Conservation (phyloP, 2,113 vertebrate species). For the Centropus unirufus region DNA sequence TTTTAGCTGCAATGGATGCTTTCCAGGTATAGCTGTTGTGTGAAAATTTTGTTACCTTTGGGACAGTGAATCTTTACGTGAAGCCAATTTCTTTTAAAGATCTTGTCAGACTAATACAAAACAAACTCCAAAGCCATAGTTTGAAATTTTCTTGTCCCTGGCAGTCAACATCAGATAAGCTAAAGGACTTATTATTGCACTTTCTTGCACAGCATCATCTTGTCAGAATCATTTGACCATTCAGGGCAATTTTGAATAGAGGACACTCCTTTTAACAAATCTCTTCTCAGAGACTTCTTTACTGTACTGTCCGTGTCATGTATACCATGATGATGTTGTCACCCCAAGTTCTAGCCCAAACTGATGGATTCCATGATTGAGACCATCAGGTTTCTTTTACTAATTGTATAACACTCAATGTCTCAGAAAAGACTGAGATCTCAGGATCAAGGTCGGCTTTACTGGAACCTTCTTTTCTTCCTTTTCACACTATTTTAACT, state of each 20-base stretch:
- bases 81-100: background rate
- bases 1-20: background rate
- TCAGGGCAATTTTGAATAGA: background rate
- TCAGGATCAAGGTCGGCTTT: background rate
- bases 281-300: background rate
- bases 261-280: background rate
- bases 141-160: background rate
- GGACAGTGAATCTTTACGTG: background rate
- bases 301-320: background rate
- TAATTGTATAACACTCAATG: rapidly evolving
- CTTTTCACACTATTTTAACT: background rate
- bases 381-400: background rate
- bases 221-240: background rate
- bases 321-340: background rate
- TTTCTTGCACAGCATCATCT: background rate
- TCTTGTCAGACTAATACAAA: background rate
- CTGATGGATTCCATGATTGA: background rate
- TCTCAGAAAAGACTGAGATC: background rate
- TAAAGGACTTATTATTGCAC: background rate
- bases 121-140: background rate
- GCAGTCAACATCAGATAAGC: background rate
- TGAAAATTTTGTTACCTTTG: background rate
- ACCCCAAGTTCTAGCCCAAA: background rate
- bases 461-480: background rate
- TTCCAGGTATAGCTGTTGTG: background rate